A percentile compares a stretch with the other conserved stretches of the same genome.
These are phyloP conservation scores for Scytalopus superciliaris DNA, from an alignment of 2,113 vertebrate species.

Conservation along the genomic window DNA sequence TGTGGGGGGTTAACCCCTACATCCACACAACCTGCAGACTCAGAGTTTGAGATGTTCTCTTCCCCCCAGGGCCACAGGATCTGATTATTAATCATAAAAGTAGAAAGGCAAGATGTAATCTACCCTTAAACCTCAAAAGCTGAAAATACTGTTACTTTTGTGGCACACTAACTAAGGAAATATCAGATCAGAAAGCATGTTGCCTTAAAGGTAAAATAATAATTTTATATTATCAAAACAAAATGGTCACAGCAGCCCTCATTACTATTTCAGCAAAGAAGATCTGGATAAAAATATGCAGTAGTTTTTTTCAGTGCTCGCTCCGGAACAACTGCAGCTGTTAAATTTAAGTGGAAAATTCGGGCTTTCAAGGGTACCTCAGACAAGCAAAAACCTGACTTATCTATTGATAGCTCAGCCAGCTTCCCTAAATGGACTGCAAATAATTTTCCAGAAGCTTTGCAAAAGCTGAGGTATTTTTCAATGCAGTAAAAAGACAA, in stretches of 20 bases:
- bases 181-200: background rate
- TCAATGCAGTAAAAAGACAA: conserved; percentile 47
- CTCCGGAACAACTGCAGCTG: background rate
- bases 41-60: background rate
- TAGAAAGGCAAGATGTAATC: background rate
- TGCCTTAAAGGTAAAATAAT: background rate
- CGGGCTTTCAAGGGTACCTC: conserved; percentile 23
- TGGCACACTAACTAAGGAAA: background rate
- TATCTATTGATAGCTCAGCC: conserved; percentile 36
- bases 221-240: background rate
- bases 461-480: conserved; percentile 34
- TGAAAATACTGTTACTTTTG: background rate
- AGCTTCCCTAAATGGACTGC: conserved; percentile 22
- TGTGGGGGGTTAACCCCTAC: background rate
- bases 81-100: background rate
- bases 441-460: conserved; percentile 49
- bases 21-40: background rate
- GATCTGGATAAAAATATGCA: background rate
- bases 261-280: background rate
- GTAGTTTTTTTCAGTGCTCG: background rate
- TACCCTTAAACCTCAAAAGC: background rate
- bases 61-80: background rate
- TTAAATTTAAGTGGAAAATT: conserved; percentile 36
- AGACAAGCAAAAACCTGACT: conserved; percentile 35
- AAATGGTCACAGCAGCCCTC: background rate